Percentiles rank a stretch among this genome's conserved stretches.
Conservation (phyloP, 2,797 vertebrate species). For the Euthynnus affinis region DNA sequence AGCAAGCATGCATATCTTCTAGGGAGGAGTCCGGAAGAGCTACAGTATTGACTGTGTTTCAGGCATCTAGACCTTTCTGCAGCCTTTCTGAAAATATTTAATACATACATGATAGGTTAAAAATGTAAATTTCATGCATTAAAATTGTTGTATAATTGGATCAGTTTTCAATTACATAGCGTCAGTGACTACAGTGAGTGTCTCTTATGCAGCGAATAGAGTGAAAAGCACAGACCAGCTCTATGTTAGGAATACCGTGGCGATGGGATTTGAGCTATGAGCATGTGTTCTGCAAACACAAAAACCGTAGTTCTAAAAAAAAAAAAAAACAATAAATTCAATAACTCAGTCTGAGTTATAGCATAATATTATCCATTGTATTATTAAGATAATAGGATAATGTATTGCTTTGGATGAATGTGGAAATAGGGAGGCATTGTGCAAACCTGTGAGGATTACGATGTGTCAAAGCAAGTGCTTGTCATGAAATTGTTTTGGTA, state of each 20-base stretch:
- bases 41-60: not conserved
- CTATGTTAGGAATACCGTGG: not conserved
- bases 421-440: not conserved
- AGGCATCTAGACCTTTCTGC: not conserved
- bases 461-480: conserved; percentile 6
- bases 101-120: not conserved
- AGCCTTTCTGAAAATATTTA: too few species aligned
- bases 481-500: conserved; percentile 4
- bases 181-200: not conserved
- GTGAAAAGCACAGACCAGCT: not conserved
- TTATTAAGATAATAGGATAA: too few species aligned
- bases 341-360: not conserved
- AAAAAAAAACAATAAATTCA: conserved; percentile 1
- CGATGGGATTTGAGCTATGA: conserved; percentile 22
- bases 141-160: not conserved
- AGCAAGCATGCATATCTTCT: conserved; percentile 3
- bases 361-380: not conserved
- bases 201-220: not conserved
- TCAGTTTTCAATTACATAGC: not conserved
- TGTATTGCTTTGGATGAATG: too few species aligned
- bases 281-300: conserved; percentile 29
- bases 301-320: not conserved
- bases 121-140: not conserved
- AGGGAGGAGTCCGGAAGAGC: not conserved
- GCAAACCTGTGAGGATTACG: conserved; percentile 13